A percentile compares a stretch with the other conserved stretches of the same genome.
Conservation (phyloP, 2,888 invertebrate species). For the Scaptomyza reducta region DNA sequence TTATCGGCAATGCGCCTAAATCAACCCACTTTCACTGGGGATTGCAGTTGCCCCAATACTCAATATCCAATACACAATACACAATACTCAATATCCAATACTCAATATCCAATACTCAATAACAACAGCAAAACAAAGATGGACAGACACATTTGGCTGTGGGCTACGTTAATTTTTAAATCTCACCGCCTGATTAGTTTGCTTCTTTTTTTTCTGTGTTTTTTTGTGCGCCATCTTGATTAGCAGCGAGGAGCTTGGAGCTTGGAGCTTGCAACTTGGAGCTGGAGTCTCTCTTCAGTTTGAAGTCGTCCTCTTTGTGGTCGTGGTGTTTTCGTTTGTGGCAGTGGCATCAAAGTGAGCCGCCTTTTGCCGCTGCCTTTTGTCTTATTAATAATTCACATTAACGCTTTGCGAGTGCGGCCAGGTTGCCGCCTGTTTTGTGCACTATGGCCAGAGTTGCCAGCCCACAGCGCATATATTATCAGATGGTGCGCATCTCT, state of each 20-base stretch:
- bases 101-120: too few species aligned
- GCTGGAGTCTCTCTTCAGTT: too few species aligned
- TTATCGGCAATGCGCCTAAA: constrained; percentile 83
- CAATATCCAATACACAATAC: too few species aligned
- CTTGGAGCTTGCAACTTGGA: too few species aligned
- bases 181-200: constrained; percentile 84
- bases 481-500: constrained; percentile 58
- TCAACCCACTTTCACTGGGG: constrained; percentile 78
- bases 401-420: constrained; percentile 82
- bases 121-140: constrained; percentile 5
- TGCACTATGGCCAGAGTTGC: constrained; percentile 48
- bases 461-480: constrained; percentile 67
- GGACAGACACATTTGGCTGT: constrained; percentile 54
- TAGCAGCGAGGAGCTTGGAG: constrained; percentile 39
- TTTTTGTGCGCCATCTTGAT: constrained; percentile 72
- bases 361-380: constrained; percentile 78
- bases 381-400: constrained; percentile 84
- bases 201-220: constrained; percentile 24
- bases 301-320: constrained; percentile 18
- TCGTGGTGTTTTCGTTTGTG: constrained; percentile 33
- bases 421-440: constrained; percentile 69
- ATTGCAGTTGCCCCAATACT: too few species aligned
- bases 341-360: constrained; percentile 67
- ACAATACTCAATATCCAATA: too few species aligned
- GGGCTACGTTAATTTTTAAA: constrained; percentile 82